These are phyloP conservation scores for Oscheius sp. DNA, from an alignment of 1,140 invertebrate species.

Conservation along the genomic window DNA sequence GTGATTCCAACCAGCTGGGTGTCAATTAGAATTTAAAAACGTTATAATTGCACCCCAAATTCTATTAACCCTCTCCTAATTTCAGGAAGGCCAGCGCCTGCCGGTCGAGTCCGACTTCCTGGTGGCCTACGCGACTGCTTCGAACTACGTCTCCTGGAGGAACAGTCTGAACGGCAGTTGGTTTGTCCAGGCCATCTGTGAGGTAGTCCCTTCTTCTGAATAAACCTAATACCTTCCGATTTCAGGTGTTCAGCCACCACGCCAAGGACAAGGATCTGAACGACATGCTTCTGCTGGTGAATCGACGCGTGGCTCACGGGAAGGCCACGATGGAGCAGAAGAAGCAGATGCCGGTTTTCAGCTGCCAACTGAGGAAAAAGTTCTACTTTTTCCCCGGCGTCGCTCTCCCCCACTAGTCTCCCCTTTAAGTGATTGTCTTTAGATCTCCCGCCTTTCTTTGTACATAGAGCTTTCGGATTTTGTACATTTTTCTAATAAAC, in stretches of 20 bases:
- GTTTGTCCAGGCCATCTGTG: constrained; percentile 75
- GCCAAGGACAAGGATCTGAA: constrained; percentile 69
- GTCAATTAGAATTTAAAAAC: not conserved
- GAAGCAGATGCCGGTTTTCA: constrained; percentile 42
- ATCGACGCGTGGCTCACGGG: not conserved
- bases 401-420: too few species aligned
- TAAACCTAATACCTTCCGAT: not conserved
- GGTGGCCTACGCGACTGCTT: constrained; percentile 70
- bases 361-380: constrained; percentile 28
- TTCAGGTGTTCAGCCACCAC: constrained; percentile 69
- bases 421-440: too few species aligned
- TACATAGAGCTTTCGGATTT: too few species aligned
- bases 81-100: not conserved
- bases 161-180: constrained; percentile 70
- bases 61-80: not conserved
- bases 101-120: constrained; percentile 67
- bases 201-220: constrained; percentile 49
- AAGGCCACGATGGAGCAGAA: not conserved
- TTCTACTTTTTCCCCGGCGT: constrained; percentile 35
- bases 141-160: constrained; percentile 70
- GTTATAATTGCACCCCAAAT: not conserved
- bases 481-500: too few species aligned
- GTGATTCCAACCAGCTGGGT: not conserved
- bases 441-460: too few species aligned
- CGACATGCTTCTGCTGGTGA: constrained; percentile 70